Conservation (phyloP, 1,140 invertebrate species). For the Calliphora vicina region DNA sequence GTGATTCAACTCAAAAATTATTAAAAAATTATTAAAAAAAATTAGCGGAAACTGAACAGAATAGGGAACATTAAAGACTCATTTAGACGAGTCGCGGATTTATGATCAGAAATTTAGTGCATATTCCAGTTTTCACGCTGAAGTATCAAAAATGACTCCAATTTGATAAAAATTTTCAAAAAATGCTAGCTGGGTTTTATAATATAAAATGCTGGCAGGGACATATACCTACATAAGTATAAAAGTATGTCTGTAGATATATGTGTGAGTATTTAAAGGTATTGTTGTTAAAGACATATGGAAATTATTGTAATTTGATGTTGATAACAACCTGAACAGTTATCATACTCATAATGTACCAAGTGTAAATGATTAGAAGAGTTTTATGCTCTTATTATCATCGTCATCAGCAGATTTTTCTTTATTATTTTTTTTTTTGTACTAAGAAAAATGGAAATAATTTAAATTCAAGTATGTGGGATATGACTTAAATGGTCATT, state of each 20-base stretch:
- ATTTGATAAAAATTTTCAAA: no score
- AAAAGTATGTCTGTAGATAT: not conserved
- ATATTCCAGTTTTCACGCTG: no score
- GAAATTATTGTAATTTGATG: slow-evolving; percentile 31
- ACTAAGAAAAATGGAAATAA: not conserved
- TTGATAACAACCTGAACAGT: slow-evolving; percentile 2
- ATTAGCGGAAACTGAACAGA: no score
- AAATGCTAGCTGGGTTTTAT: no score
- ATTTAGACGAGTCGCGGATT: no score
- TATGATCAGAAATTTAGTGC: no score
- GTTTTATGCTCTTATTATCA: slow-evolving; percentile 7
- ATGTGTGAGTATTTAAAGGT: not conserved
- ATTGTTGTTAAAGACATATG: slow-evolving; percentile 29
- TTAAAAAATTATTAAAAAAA: no score
- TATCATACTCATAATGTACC: not conserved
- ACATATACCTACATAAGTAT: not conserved
- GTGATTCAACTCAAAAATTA: no score
- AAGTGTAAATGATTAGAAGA: not conserved
- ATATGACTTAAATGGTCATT: slow-evolving; percentile 8
- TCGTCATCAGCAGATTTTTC: not conserved
- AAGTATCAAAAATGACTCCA: no score
- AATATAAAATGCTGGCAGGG: no score
- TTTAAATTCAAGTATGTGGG: not conserved
- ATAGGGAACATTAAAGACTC: no score
- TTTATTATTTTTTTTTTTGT: not conserved